phyloP scores from a whole-genome alignment of 2,797 vertebrate genomes.

The Onychomys arenicola region DNA sequence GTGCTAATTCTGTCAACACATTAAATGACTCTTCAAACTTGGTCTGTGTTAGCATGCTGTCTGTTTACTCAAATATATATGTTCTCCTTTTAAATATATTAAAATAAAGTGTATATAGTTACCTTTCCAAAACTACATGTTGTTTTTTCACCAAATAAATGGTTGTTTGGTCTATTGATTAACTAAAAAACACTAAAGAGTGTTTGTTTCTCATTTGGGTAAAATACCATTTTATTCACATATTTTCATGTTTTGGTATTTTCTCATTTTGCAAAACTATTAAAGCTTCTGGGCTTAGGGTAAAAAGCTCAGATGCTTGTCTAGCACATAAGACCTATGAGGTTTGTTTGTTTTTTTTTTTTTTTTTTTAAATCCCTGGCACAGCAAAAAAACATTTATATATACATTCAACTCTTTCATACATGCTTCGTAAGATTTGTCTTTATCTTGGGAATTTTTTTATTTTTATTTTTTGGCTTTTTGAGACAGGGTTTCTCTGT shows the following conservation, averaged over 20 bases:
- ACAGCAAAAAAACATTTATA: background rate
- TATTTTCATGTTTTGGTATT: background rate
- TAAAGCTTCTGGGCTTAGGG: background rate
- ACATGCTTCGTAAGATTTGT: background rate
- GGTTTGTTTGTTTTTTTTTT: too few species aligned
- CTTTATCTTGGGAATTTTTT: background rate
- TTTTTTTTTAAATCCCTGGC: background rate
- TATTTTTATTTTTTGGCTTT: too few species aligned
- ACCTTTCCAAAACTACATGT: background rate
- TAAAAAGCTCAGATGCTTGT: background rate
- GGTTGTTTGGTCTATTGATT: slow-evolving; percentile 11
- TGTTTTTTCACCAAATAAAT: background rate
- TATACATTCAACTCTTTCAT: background rate
- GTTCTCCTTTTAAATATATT: slow-evolving; percentile 61
- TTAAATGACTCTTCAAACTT: slow-evolving; percentile 56
- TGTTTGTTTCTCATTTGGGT: background rate
- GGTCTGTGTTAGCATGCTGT: background rate
- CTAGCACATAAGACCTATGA: background rate
- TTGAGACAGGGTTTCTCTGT: too few species aligned
- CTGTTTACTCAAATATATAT: background rate
- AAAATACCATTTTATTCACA: background rate
- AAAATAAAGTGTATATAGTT: slow-evolving; percentile 73
- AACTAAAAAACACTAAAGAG: background rate
- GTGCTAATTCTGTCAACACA: background rate
- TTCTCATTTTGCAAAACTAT: background rate